Conservation (phyloP, 2,797 vertebrate species). For the Myotis daubentonii region DNA sequence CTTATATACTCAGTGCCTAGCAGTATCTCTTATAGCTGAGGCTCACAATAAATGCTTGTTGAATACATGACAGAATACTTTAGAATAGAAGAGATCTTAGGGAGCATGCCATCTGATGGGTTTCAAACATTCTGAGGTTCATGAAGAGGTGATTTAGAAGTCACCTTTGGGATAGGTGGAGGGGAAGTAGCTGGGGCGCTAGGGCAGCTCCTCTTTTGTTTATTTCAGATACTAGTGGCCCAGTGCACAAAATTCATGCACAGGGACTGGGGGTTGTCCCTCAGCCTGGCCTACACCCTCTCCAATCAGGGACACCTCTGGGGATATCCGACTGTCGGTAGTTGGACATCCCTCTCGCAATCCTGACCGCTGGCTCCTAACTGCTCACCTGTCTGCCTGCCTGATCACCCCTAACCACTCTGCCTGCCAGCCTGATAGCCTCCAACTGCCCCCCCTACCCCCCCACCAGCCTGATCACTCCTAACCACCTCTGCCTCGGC, state of each 20-base stretch:
- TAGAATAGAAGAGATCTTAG: background rate
- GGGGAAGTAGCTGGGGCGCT: background rate
- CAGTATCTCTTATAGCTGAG: background rate
- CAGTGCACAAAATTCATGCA: too few relatives aligned
- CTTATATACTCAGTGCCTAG: background rate
- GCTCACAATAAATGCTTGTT: background rate
- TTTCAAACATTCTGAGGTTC: background rate
- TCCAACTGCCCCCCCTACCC: too few relatives aligned
- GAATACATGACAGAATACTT: background rate
- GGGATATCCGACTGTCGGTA: too few relatives aligned
- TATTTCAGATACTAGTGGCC: background rate
- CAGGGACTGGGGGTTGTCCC: too few relatives aligned
- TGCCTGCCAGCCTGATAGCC: too few relatives aligned
- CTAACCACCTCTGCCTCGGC: too few relatives aligned
- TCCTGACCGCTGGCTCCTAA: too few relatives aligned
- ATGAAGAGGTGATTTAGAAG: background rate
- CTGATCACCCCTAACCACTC: too few relatives aligned
- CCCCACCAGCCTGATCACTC: fast-evolving
- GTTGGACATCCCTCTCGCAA: too few relatives aligned
- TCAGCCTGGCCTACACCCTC: too few relatives aligned
- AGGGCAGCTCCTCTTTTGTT: background rate
- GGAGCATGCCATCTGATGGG: background rate
- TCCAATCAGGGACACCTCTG: too few relatives aligned
- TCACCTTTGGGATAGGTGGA: background rate
- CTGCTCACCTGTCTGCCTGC: too few relatives aligned